These are phyloP conservation scores for Lithobates pipiens DNA, from an alignment of 2,797 vertebrate genomes.

Conservation along the genomic window DNA sequence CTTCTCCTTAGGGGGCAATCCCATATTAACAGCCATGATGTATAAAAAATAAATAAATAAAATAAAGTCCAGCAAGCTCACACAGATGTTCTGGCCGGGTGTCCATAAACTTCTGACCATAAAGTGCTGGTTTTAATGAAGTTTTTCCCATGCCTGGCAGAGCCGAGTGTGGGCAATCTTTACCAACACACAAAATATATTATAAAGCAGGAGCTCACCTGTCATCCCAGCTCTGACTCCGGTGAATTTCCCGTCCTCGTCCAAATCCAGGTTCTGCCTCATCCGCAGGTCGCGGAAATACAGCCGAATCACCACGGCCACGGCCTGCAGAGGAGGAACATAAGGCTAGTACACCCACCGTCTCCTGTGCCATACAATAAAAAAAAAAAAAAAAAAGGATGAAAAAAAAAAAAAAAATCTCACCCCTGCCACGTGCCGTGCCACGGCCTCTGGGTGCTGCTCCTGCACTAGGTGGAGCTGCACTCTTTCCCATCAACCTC, in stretches of 20 bases:
- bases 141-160: too few relatives aligned
- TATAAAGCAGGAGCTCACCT: constrained; percentile 71
- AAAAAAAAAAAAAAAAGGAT: too few relatives aligned
- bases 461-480: constrained; percentile 75
- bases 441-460: constrained; percentile 86
- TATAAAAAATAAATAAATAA: too few relatives aligned
- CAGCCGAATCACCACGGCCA: constrained; percentile 88
- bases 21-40: too few relatives aligned
- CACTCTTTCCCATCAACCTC: constrained; percentile 91
- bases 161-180: too few relatives aligned
- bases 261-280: constrained; percentile 86
- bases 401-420: constrained; percentile 25
- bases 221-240: constrained; percentile 95
- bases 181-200: too few relatives aligned
- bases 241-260: constrained; percentile 87
- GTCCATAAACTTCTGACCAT: too few relatives aligned
- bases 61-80: too few relatives aligned
- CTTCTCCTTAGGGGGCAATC: too few relatives aligned
- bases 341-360: not conserved
- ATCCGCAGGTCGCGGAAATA: constrained; percentile 93
- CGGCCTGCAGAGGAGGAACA: constrained; percentile 74
- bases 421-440: constrained; percentile 87
- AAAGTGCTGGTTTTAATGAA: too few relatives aligned
- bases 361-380: too few relatives aligned
- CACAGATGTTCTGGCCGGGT: too few relatives aligned